Evolutionary conservation across 1,140 invertebrate species (phyloP).

Genomic region (Drosophila kohkoa): DNA sequence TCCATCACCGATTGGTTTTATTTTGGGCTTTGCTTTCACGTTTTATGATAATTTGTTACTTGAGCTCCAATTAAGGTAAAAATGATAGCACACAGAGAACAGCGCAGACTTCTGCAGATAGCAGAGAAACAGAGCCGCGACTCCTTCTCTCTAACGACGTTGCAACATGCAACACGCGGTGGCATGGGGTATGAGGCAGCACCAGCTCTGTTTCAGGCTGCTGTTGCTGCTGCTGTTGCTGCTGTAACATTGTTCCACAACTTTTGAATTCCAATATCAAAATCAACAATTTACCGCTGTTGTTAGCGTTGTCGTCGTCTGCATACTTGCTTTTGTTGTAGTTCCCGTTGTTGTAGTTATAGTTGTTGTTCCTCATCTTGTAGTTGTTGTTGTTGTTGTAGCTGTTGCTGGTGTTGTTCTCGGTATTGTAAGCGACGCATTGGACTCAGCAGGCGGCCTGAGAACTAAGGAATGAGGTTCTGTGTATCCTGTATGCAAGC

Average conservation of each 20-base stretch:
- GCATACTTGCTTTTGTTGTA: conserved; percentile 39
- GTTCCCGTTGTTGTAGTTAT: conserved; percentile 56
- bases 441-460: conserved; percentile 31
- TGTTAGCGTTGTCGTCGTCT: conserved; percentile 62
- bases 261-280: conserved; percentile 79
- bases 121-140: neutral
- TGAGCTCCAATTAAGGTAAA: conserved; percentile 53
- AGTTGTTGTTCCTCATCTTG: neutral
- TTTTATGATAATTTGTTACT: conserved; percentile 60
- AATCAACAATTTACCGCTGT: conserved; percentile 78
- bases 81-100: conserved; percentile 3
- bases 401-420: conserved; percentile 28
- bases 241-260: conserved; percentile 61
- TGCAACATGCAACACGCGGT: conserved; percentile 59
- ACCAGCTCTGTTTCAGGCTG: conserved; percentile 4
- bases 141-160: conserved; percentile 54
- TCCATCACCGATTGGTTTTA: conserved; percentile 33
- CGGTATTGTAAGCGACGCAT: conserved; percentile 35
- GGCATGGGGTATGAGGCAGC: conserved; percentile 6
- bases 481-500: conserved; percentile 9
- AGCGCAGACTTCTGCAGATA: too few relatives aligned
- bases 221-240: conserved; percentile 9
- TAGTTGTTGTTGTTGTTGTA: conserved; percentile 55
- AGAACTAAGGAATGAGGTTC: neutral
- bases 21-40: conserved; percentile 36